Evolutionary conservation across 2,113 vertebrate species (phyloP), one percentile per base, ranked within the genome.

Genomic region (Halcyon malimbica): DNA sequence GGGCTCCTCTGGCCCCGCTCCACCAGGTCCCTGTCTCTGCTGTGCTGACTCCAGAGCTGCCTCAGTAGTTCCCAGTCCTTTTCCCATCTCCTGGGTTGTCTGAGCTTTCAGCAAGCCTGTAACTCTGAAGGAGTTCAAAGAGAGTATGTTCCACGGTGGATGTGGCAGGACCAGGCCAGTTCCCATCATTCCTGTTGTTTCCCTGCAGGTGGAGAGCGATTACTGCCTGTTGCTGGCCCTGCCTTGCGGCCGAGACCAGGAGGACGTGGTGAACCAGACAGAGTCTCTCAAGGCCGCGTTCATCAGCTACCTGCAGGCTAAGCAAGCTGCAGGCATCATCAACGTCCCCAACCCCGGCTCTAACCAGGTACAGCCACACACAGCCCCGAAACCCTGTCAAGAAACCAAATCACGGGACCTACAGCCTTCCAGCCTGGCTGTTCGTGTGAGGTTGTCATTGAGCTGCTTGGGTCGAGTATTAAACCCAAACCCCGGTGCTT

Each of bases 281-380:
- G 99, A 99, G 97, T 99, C 99, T 5, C 99, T 99, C 63, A 99
- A 99, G 97, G 99, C 98, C 14, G 99, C 99, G 4, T 99, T 99
- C 97, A 99, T 99, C 97, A 99, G 99, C 44, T 99, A 99, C 97
- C 98, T 99, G 96, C 99, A 99, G 98, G 98, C 99, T 60, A 99
- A 99, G 97, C 99, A 99, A 97, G 99, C 99, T 7, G 99, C 99
- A 63, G 99, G 99, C 28, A 99, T 99, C 97, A 99, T 99, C 97
- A 99, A 99, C 11, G 99, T 99, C 18, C 99, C 99, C 95, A 99
- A 99, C 89, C 99, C 99, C 7, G 99, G 99, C 97, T 99, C 99
- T 63, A 99, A 99, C 96, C 99, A 99, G 99, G 99, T 99, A 91
- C 0, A 1, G 65, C 8, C 69, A 16, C 6, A 1, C 23, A 24